Evolutionary conservation across 1,140 invertebrate species (phyloP).

Genomic region (Cyclargus thomasi): DNA sequence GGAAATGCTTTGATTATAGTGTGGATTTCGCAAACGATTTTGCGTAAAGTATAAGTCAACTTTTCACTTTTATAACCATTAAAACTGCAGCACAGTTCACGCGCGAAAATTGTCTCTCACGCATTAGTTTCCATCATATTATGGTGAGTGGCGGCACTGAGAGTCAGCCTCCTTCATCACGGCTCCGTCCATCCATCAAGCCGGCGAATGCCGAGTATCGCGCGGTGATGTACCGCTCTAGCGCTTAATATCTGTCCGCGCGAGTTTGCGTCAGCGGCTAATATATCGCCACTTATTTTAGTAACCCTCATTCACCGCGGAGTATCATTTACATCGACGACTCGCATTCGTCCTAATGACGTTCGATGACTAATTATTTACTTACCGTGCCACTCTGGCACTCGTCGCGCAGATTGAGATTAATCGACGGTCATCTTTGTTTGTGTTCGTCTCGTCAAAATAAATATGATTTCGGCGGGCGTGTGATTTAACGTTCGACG

Average conservation of each 20-base stretch:
- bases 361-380: slow-evolving; percentile 1
- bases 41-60: no score
- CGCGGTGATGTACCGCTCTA: not conserved
- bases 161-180: not conserved
- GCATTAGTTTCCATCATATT: not conserved
- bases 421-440: not conserved
- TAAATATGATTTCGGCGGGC: not conserved
- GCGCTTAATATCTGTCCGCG: slow-evolving; percentile 2
- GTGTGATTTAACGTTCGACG: not conserved
- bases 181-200: not conserved
- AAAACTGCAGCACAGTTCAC: not conserved
- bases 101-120: not conserved
- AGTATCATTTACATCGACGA: not conserved
- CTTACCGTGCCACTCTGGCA: not conserved
- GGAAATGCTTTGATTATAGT: not conserved
- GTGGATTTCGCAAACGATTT: no score
- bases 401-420: slow-evolving; percentile 1
- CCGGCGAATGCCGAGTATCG: not conserved
- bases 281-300: not conserved
- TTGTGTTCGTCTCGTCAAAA: not conserved
- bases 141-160: no score
- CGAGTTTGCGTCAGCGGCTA: not conserved
- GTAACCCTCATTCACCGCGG: not conserved
- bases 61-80: no score
- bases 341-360: not conserved